Base-by-base conservation (phyloP, 1,140 invertebrate species). In the Leptonema lineaticorne region DNA sequence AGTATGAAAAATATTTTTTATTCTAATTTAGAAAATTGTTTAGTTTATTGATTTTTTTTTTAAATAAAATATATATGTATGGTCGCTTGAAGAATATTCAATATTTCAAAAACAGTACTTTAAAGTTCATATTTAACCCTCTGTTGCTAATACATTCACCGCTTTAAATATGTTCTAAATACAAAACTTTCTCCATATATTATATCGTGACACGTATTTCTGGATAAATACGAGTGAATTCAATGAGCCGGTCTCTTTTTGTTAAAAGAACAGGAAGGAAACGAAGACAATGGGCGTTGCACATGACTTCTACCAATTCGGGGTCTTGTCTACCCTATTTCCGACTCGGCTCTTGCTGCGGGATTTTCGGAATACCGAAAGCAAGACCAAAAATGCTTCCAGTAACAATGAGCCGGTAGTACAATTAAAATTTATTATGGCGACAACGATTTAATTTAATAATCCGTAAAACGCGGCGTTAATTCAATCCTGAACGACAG, bases 361-460 rank as follows among this genome's bases (percentile, higher is more conserved):
- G 37, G 29, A 26, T n/a, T n/a, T n/a, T n/a, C 24, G 56, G 24
- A 18, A 58, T 41, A 53, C 50, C 50, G 24, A 26, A 16, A 41
- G 4, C 48, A 53, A 53, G 48, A 20, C 26, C 57, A 16, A 41
- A 59, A 45, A n/a, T 14, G 26, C 26, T 48, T 6, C n/a, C 28
- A 9, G 9, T 50, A 26, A 66, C 64, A 66, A 66, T 56, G 48
- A 53, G 22, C 28, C 30, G 30, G 24, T 16, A 30, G 27, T 16
- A 26, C 64, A 66, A 66, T 66, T 66, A 66, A 66, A 66, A 66
- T 66, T 66, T 57, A 57, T 57, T 28, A 30, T 48, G 7, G 48
- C 53, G 26, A 48, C 28, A 18, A 63, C 63, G 45, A 64, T 66
- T 56, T 66, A 57, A 66, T 66, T 66, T 66, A 66, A 66, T 66